These are phyloP conservation scores for Botia almorhae DNA, from an alignment of 2,797 vertebrate species.

Conservation along the genomic window DNA sequence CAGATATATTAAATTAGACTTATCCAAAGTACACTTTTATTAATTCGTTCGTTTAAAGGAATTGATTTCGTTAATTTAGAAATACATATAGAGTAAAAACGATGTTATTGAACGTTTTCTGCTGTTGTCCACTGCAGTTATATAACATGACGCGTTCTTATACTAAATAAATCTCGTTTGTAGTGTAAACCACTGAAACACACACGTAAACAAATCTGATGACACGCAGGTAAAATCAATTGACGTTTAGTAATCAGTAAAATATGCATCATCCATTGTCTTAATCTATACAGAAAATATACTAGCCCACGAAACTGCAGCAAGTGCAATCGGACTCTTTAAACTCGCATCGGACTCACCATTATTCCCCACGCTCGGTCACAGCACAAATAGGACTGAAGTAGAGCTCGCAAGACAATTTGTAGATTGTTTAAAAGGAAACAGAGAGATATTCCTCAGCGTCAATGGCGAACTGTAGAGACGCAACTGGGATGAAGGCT, in stretches of 20 bases:
- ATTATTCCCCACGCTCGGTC: conserved; percentile 30
- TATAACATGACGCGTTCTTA: neutral
- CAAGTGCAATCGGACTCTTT: conserved; percentile 27
- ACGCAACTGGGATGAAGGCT: neutral
- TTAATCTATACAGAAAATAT: too few relatives aligned
- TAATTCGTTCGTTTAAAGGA: too few relatives aligned
- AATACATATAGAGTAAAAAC: too few relatives aligned
- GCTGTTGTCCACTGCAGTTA: neutral
- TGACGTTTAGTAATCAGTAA: neutral
- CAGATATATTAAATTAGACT: too few relatives aligned
- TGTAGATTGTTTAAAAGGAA: neutral
- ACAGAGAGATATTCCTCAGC: neutral
- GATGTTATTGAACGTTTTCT: neutral
- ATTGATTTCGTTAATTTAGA: too few relatives aligned
- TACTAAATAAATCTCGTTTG: neutral
- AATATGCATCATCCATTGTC: too few relatives aligned
- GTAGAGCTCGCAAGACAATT: neutral
- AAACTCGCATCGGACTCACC: conserved; percentile 42
- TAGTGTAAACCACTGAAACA: neutral
- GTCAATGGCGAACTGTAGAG: neutral
- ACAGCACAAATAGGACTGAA: neutral
- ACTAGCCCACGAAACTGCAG: neutral
- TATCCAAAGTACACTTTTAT: too few relatives aligned
- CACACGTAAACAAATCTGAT: neutral
- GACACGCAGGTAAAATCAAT: neutral